phyloP scores from a whole-genome alignment of 2,797 vertebrate genomes.

The Heliangelus exortis region DNA sequence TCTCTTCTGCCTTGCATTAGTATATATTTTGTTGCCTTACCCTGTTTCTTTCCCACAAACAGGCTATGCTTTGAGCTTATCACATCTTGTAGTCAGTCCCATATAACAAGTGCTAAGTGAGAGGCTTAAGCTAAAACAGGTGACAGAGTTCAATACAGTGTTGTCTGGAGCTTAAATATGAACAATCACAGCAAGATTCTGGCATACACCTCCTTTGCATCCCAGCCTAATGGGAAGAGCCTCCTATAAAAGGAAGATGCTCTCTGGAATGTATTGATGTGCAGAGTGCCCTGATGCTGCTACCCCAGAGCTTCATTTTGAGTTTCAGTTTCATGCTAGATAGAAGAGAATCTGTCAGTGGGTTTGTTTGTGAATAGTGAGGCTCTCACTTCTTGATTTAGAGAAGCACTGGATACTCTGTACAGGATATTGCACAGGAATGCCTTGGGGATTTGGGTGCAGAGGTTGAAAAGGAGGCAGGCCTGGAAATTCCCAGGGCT shows the following conservation, averaged over 20 bases:
- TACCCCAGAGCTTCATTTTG: neutral
- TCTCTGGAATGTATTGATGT: neutral
- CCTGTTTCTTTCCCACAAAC: neutral
- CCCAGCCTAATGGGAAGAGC: neutral
- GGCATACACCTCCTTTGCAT: neutral
- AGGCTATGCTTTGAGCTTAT: neutral
- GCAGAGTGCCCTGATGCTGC: neutral
- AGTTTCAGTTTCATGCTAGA: neutral
- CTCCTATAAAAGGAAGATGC: neutral
- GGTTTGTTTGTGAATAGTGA: neutral
- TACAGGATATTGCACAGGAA: neutral
- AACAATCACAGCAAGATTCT: neutral
- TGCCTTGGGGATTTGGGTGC: neutral
- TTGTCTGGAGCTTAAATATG: neutral
- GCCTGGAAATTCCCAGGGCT: neutral
- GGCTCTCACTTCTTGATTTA: neutral
- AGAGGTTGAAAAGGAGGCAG: neutral
- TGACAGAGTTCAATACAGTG: neutral
- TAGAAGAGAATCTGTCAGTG: neutral
- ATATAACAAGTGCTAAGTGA: neutral
- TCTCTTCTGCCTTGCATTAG: neutral
- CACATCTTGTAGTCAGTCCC: neutral
- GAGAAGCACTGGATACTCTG: neutral
- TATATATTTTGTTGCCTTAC: neutral
- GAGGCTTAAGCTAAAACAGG: neutral